Evolutionary conservation across 2,797 vertebrate species (phyloP), one percentile per base, ranked within the genome.

Genomic region (Vireo griseus): DNA sequence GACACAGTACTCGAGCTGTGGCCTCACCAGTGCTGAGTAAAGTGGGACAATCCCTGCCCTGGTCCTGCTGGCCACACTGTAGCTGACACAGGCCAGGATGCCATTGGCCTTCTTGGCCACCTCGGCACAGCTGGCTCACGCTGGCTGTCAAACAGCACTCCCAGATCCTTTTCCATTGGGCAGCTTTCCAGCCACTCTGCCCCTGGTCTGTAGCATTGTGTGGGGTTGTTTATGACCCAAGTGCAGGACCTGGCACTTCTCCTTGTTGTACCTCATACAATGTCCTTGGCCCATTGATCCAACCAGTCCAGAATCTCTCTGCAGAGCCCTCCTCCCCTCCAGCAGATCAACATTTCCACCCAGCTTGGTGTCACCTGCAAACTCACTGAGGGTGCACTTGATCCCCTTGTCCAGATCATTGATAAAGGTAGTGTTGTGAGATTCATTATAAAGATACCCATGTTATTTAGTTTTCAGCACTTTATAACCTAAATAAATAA

Each of bases 121-220:
- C 24, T 58, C 59, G 12, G 8, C 39, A 21, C 67, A 51, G 3
- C 45, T 58, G 45, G 29, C 33, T 58, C 37, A 7, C 9, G 48
- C n/a, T 35, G 26, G 15, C 18, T 31, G 16, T 48, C 35, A 29
- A n/a, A 10, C 26, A 35, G 29, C 14, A 19, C 6, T 29, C 25
- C 29, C 25, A 52, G 18, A 16, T 42, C 62, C 18, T 61, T 61
- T 59, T 42, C 40, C 13, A 16, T 0, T 11, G 20, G 18, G 13
- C 54, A 9, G 16, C 54, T 62, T n/a, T 62, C 44, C 51, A 31
- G 29, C 29, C 44, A 19, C 33, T 58, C 37, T 52, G 24, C 2
- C 45, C 51, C 45, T 9, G 26, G 33, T 7, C 39, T 52, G 25
- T 19, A 24, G 18, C 1, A 0, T 1, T 58, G 15, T 1, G 0